Conservation (phyloP, 2,888 invertebrate species). For the Oscheius sp. region DNA sequence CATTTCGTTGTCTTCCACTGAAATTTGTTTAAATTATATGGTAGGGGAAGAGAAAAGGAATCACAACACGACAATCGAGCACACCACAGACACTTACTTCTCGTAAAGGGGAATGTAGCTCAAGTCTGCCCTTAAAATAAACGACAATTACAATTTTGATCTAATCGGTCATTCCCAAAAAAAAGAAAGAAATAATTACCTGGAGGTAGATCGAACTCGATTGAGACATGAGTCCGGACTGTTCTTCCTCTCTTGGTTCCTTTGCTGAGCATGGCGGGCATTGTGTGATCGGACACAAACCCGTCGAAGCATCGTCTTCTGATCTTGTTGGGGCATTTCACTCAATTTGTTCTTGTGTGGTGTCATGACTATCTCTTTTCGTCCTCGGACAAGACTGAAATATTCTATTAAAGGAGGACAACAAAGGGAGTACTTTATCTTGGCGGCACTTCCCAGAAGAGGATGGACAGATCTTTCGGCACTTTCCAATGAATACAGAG, state of each 20-base stretch:
- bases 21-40: background rate
- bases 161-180: background rate
- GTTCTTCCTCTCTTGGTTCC: constrained; percentile 54
- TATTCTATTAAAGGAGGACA: background rate
- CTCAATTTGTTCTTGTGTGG: constrained; percentile 70
- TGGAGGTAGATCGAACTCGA: constrained; percentile 51
- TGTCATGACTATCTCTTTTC: constrained; percentile 67
- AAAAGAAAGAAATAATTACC: constrained; percentile 39
- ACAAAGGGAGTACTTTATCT: constrained; percentile 63
- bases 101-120: constrained; percentile 58
- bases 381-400: constrained; percentile 65
- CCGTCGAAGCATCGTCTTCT: constrained; percentile 59
- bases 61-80: background rate
- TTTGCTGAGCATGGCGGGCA: constrained; percentile 49
- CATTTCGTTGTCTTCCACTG: constrained; percentile 27
- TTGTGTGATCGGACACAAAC: constrained; percentile 68
- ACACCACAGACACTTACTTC: constrained; percentile 49
- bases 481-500: constrained; percentile 66
- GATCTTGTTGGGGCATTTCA: constrained; percentile 56
- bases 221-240: constrained; percentile 57
- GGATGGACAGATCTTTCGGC: constrained; percentile 70
- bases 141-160: background rate
- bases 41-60: background rate
- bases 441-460: constrained; percentile 66
- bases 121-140: constrained; percentile 53